Percentiles rank a stretch among this genome's conserved stretches.
These are phyloP conservation scores for Coreius guichenoti DNA, from an alignment of 2,797 vertebrate genomes.

Conservation along the genomic window DNA sequence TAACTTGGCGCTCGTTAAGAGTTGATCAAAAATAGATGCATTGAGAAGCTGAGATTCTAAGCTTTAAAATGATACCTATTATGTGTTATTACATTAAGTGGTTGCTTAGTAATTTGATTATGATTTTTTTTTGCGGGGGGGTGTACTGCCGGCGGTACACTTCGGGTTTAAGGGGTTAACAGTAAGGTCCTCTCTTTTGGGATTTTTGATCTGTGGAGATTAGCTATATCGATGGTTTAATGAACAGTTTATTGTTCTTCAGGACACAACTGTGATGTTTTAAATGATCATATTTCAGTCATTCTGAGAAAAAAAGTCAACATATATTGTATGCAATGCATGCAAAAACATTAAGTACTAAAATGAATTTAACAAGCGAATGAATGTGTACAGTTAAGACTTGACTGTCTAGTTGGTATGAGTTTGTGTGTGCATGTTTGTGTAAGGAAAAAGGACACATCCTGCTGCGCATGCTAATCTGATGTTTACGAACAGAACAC, in stretches of 20 bases:
- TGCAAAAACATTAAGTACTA: background rate
- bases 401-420: slow-evolving; percentile 1
- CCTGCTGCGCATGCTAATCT: slow-evolving; percentile 41
- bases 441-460: slow-evolving; percentile 17
- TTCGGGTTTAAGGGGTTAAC: too few species aligned
- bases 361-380: background rate
- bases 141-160: too few species aligned
- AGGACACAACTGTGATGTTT: background rate
- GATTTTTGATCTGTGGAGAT: background rate
- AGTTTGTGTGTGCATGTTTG: slow-evolving; percentile 33
- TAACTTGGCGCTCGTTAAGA: too few species aligned
- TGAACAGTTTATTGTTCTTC: background rate
- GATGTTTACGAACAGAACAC: slow-evolving; percentile 37
- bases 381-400: background rate
- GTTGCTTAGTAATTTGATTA: too few species aligned
- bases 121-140: too few species aligned
- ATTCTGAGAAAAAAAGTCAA: background rate
- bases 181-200: background rate
- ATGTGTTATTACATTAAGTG: too few species aligned
- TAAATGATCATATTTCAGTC: background rate
- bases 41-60: too few species aligned
- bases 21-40: too few species aligned
- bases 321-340: background rate
- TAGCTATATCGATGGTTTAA: background rate
- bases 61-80: too few species aligned